Evolutionary conservation across 2,113 vertebrate genomes (phyloP), one percentile per base, ranked within the genome.

Genomic region (Pygoscelis antarcticus): DNA sequence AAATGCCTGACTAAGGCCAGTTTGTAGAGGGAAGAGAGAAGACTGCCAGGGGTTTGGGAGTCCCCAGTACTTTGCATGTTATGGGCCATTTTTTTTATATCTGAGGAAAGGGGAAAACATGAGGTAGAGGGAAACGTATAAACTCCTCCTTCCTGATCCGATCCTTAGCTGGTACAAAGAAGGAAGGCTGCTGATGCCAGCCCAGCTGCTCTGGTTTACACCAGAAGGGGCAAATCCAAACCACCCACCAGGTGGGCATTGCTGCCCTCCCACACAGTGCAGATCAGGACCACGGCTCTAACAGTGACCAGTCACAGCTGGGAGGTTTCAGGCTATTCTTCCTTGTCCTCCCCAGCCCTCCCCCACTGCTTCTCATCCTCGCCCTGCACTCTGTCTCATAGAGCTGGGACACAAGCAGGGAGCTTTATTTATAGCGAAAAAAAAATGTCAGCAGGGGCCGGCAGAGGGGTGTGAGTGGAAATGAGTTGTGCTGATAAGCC

Each of bases 401-500:
- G 61, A 91, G 81, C 19, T 21, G 36, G 40, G 81, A 91, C 32
- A 54, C 36, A 79, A 94, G 49, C 71, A 64, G 49, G 29, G 57
- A 94, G 88, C 87, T 97, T 98, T 97, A 97, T 98, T 98, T 97
- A 90, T 79, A 92, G 61, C 10, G 4, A 0, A 10, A 76, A 66
- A 86, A 96, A 87, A 51, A 14, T 54, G 64, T 93, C 93, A 94
- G 84, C 2, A 29, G 64, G 65, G 93, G 80, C 2, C 3, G 66
- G 88, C 34, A 34, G 82, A 85, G 64, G 13, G 55, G 40, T 90
- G 62, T 14, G 83, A 93, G 93, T 94, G 83, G 85, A 97, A 97
- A 96, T 96, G 91, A 96, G 90, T 92, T 97, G 93, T 95, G 93
- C 95, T 93, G 98, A 98, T 98, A 98, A 98, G 96, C 93, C 83